Base-by-base conservation (phyloP, 2,113 vertebrate species). In the Rhombomys opimus region DNA sequence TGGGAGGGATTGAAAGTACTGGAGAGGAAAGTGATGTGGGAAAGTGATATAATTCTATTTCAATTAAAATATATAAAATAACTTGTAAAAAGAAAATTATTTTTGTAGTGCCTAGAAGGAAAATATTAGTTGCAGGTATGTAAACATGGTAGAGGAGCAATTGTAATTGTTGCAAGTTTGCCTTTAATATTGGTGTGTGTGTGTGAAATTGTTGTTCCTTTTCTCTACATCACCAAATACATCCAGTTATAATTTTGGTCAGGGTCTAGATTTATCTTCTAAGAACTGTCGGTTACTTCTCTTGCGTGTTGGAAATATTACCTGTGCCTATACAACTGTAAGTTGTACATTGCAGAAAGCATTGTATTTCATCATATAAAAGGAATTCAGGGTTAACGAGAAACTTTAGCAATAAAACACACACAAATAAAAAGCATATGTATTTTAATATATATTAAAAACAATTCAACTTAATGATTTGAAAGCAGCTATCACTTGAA, bases 71-170 rank as follows among this genome's bases (percentile, higher is more conserved):
- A 61, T 38, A 38, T 38, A 82, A 82, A 61, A 25, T 35, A 15
- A 61, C 61, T 59, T 61, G 61, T 25, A 2, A 61, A 54, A 59
- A n/a, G 15, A 54, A 54, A 57, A 18, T 54, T 46, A 1, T 23
- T 65, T 81, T 68, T 50, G 5, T 88, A 92, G 15, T 92, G 38
- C 17, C 96, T 96, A 92, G 25, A 95, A 89, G 73, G 68, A 86
- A 95, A 97, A 32, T 8, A 77, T 88, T 95, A 91, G 35, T 61
- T 93, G 9, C 54, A 90, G 68, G 2, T 70, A 0, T 88, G 18
- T 17, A 94, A 77, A 91, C 54, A 93, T 50, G 38, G 89, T 94
- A 78, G 20, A 90, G 1, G 12, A 92, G 0, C 11, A 61, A 30
- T 96, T 30, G 17, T 86, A 13, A 94, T 87, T 89, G 11, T 84